Conservation (phyloP, 1,140 invertebrate genomes). For the Linepithema humile region DNA sequence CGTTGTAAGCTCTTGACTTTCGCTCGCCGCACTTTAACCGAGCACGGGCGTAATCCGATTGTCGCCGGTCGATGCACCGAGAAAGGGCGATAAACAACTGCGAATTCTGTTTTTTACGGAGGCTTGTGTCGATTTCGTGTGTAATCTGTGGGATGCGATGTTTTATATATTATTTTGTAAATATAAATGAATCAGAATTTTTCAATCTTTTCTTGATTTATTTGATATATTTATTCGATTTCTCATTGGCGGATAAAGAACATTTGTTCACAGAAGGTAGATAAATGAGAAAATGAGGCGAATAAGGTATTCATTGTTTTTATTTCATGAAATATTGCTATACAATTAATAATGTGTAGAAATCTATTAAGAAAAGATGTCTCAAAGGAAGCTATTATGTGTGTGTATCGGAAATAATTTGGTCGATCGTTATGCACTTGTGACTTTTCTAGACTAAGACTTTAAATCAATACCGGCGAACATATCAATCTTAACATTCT, state of each 20-base stretch:
- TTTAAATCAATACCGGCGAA: too few species aligned
- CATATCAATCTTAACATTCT: too few species aligned
- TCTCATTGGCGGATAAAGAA: neutral
- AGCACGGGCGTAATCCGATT: conserved; percentile 9
- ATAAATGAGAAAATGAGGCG: too few species aligned
- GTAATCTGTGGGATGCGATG: neutral
- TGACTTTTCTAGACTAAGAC: too few species aligned
- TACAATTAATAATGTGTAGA: neutral
- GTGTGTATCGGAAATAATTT: too few species aligned
- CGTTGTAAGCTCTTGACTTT: conserved; percentile 59
- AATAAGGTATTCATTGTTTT: neutral
- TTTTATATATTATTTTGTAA: neutral
- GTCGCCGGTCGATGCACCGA: neutral
- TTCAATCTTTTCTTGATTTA: neutral
- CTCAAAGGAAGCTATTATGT: too few species aligned
- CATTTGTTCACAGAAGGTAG: too few species aligned
- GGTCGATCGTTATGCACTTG: too few species aligned
- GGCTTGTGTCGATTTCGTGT: neutral
- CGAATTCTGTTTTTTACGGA: neutral
- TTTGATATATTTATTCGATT: neutral
- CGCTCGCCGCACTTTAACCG: conserved; percentile 19
- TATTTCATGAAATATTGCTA: neutral
- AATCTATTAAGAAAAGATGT: too few species aligned
- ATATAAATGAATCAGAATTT: neutral
- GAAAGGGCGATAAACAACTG: neutral